Conservation (phyloP, 2,888 invertebrate genomes). For the Leptothorax acervorum region DNA sequence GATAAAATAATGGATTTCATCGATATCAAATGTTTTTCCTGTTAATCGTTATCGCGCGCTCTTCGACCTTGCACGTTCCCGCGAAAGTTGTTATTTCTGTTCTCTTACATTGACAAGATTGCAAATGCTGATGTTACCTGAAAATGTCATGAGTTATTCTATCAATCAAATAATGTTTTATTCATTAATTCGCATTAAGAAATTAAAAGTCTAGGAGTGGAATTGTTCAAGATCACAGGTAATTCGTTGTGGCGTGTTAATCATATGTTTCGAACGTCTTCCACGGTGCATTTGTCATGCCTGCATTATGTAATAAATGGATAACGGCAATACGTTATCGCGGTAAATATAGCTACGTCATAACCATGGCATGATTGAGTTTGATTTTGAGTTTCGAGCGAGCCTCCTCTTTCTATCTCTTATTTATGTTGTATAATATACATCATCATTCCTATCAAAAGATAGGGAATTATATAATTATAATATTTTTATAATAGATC, state of each 20-base stretch:
- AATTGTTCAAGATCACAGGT: neutral
- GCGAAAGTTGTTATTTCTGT: neutral
- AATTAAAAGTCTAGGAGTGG: conserved; percentile 9
- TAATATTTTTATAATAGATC: neutral
- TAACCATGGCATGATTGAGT: neutral
- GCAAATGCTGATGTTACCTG: conserved; percentile 31
- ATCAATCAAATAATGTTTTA: neutral
- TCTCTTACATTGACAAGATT: neutral
- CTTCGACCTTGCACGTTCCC: neutral
- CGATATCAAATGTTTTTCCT: conserved; percentile 50
- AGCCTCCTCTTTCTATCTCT: neutral
- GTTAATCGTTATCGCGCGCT: conserved; percentile 40
- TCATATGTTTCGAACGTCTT: conserved; percentile 1
- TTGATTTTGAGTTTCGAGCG: neutral
- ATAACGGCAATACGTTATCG: conserved; percentile 25
- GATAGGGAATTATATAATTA: neutral
- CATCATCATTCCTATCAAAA: neutral
- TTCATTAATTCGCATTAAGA: neutral
- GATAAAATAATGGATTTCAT: conserved; percentile 26
- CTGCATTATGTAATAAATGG: conserved; percentile 26
- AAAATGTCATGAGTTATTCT: neutral
- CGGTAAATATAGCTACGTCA: conserved; percentile 23
- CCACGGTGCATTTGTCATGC: neutral
- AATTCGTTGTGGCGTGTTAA: conserved; percentile 26
- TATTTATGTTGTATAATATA: neutral